phyloP scores from a whole-genome alignment of 2,113 vertebrate species.

The Calidris pygmaea region DNA sequence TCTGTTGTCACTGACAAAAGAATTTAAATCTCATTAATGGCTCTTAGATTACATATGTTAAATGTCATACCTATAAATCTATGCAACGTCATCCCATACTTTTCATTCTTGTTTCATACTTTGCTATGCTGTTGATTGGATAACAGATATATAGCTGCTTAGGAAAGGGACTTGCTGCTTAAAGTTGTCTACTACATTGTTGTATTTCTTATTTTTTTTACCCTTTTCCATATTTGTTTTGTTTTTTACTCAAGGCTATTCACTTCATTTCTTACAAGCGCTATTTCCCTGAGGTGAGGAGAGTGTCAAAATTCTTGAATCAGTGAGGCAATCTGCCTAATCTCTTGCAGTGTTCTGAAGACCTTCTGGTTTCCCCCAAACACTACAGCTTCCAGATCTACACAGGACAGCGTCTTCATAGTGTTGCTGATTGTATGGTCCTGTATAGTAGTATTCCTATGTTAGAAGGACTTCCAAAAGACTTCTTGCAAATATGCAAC shows the following conservation, averaged over 20 bases:
- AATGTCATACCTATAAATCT: background rate
- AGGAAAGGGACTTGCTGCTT: background rate
- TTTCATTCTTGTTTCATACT: background rate
- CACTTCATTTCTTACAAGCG: background rate
- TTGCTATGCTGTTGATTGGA: background rate
- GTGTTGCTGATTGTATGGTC: background rate
- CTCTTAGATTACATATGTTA: background rate
- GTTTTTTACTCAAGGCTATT: background rate
- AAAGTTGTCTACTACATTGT: background rate
- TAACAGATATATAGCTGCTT: background rate
- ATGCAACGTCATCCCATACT: background rate
- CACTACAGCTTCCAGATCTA: background rate
- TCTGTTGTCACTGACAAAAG: background rate
- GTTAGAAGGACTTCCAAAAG: background rate
- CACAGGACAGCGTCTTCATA: background rate
- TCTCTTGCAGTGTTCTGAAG: background rate
- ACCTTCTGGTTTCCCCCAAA: background rate
- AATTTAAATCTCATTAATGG: background rate
- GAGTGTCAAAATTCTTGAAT: background rate
- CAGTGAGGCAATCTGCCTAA: background rate
- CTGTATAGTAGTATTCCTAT: background rate
- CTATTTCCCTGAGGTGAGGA: background rate
- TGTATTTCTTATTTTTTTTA: background rate
- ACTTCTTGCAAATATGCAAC: background rate
- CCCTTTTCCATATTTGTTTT: background rate